A percentile compares a stretch with the other conserved stretches of the same genome.
phyloP scores from a whole-genome alignment of 2,888 invertebrate genomes.

The Encarsia formosa region DNA sequence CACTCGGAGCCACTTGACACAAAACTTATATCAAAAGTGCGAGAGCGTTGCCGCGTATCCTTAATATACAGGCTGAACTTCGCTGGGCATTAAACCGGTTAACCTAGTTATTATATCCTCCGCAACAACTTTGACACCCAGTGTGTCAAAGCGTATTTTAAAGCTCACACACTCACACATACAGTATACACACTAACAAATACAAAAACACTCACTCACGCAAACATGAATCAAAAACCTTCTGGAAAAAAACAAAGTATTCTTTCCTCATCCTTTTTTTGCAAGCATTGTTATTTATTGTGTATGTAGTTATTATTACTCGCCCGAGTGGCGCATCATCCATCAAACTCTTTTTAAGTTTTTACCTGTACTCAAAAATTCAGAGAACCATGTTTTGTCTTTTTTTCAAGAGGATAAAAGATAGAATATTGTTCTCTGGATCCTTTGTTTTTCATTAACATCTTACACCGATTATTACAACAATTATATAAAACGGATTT shows the following conservation, averaged over 20 bases:
- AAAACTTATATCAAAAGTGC: not conserved
- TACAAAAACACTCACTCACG: not conserved
- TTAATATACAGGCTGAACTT: conserved; percentile 45
- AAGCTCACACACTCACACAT: conserved; percentile 19
- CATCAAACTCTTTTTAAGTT: conserved; percentile 11
- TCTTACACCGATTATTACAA: conserved; percentile 18
- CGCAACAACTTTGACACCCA: conserved; percentile 30
- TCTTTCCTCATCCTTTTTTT: conserved; percentile 1
- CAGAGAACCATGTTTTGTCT: not conserved
- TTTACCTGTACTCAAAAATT: conserved; percentile 1
- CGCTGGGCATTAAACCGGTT: conserved; percentile 52
- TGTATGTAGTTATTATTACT: not conserved
- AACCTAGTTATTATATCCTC: conserved; percentile 44
- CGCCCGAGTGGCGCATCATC: conserved; percentile 18
- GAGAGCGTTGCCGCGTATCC: conserved; percentile 14
- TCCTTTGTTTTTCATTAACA: not conserved
- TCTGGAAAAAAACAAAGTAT: not conserved
- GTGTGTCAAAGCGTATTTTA: conserved; percentile 20
- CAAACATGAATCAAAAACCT: conserved; percentile 1
- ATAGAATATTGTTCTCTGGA: not conserved
- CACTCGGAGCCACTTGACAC: not conserved
- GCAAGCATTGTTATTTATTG: not conserved
- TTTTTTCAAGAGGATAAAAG: not conserved
- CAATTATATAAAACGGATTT: conserved; percentile 19
- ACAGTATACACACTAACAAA: conserved; percentile 21